These are phyloP conservation scores for Neoitamus cyanurus DNA, from an alignment of 2,888 invertebrate genomes.

Conservation along the genomic window DNA sequence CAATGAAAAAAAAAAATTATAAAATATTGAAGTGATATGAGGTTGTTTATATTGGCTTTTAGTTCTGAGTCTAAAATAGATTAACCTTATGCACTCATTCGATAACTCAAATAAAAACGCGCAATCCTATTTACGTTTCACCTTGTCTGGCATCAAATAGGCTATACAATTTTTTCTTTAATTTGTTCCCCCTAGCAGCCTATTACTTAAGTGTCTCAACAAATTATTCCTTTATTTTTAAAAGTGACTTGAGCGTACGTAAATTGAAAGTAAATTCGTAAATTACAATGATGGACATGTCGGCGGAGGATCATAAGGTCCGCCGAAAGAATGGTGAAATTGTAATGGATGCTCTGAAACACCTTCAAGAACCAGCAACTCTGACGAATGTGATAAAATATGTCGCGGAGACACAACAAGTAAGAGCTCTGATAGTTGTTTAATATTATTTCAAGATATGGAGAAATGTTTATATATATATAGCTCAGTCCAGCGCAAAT, in stretches of 20 bases:
- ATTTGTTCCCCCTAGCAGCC: too few relatives aligned
- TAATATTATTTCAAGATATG: neutral
- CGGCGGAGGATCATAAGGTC: neutral
- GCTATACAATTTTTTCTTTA: too few relatives aligned
- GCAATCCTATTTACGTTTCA: too few relatives aligned
- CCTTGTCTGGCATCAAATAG: too few relatives aligned
- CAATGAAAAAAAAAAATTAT: too few relatives aligned
- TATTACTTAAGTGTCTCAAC: neutral
- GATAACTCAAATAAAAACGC: too few relatives aligned
- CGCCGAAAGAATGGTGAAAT: slow-evolving; percentile 1
- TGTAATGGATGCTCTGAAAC: neutral
- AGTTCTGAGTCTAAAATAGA: too few relatives aligned
- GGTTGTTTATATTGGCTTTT: too few relatives aligned
- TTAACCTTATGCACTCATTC: too few relatives aligned
- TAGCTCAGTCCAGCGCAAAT: neutral
- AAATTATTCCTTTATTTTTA: neutral
- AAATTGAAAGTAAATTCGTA: neutral
- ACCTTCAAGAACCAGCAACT: neutral
- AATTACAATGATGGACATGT: neutral
- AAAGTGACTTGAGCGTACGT: neutral
- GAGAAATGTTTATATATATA: neutral
- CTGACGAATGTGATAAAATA: neutral
- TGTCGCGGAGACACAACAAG: neutral
- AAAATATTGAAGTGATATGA: too few relatives aligned
- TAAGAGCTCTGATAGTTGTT: neutral